Percentiles rank a stretch among this genome's conserved stretches.
Conservation (phyloP, 2,113 vertebrate species). For the Dendrocopos noguchii region DNA sequence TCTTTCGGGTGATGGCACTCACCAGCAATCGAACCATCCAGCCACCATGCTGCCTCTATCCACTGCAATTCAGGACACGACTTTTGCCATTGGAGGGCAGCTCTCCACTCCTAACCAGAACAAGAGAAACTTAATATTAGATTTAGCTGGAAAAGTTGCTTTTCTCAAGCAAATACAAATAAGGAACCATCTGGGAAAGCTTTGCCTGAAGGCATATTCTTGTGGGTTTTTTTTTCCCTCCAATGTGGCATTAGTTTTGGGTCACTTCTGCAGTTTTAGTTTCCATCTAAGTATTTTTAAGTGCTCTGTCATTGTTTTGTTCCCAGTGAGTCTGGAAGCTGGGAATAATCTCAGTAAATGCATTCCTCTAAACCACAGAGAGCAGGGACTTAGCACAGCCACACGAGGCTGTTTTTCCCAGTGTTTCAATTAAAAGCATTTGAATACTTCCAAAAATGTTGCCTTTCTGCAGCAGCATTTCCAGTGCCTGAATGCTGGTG, state of each 20-base stretch:
- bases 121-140: neutral
- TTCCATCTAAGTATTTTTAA: conserved; percentile 2
- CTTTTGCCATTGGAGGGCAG: neutral
- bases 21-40: neutral
- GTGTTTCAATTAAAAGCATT: neutral
- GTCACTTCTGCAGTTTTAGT: neutral
- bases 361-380: neutral
- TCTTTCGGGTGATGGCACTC: neutral
- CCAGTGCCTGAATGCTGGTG: neutral
- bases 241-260: neutral
- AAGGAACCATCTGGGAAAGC: neutral
- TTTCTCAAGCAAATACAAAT: conserved; percentile 1
- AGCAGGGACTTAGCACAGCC: neutral
- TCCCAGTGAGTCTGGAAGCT: neutral
- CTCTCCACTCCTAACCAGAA: neutral
- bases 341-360: neutral
- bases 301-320: neutral
- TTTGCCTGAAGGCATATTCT: neutral
- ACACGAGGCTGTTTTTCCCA: neutral
- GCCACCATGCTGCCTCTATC: neutral
- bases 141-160: neutral
- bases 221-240: neutral
- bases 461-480: neutral
- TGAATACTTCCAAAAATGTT: neutral
- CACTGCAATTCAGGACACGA: neutral